Conservation (phyloP, 1,140 invertebrate genomes). For the Aculops lycopersici region DNA sequence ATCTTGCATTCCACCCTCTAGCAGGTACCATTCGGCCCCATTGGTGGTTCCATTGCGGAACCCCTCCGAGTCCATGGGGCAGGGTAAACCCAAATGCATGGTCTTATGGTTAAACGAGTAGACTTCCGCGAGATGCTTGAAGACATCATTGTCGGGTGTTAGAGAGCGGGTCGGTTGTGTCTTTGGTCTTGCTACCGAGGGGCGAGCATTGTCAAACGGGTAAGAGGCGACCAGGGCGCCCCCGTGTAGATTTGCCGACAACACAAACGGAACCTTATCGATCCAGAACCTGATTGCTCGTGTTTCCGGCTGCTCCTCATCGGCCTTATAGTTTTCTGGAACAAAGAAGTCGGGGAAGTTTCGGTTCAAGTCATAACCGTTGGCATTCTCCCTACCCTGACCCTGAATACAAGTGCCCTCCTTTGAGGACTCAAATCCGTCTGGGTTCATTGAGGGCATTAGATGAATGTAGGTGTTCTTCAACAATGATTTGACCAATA, state of each 20-base stretch:
- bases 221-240: conserved; percentile 68
- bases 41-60: conserved; percentile 63
- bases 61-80: conserved; percentile 27
- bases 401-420: conserved; percentile 37
- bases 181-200: conserved; percentile 19
- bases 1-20: conserved; percentile 41
- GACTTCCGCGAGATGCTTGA: conserved; percentile 50
- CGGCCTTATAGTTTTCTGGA: conserved; percentile 40
- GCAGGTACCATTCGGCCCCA: conserved; percentile 60
- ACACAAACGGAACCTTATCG: conserved; percentile 56
- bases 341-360: conserved; percentile 75
- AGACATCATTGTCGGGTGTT: conserved; percentile 71
- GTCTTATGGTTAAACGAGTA: conserved; percentile 62
- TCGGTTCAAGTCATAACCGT: conserved; percentile 54
- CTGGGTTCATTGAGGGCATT: conserved; percentile 40
- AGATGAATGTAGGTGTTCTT: conserved; percentile 67
- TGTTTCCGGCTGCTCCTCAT: conserved; percentile 52
- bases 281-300: conserved; percentile 76
- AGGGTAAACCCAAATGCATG: conserved; percentile 46
- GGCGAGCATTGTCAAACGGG: conserved; percentile 63
- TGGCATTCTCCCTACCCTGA: conserved; percentile 35
- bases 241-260: conserved; percentile 61
- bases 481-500: conserved; percentile 46
- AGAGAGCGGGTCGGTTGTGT: too few relatives aligned
- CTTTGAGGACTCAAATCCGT: conserved; percentile 48